These are phyloP conservation scores for Dasyprocta punctata DNA, from an alignment of 2,113 vertebrate species.

Conservation along the genomic window DNA sequence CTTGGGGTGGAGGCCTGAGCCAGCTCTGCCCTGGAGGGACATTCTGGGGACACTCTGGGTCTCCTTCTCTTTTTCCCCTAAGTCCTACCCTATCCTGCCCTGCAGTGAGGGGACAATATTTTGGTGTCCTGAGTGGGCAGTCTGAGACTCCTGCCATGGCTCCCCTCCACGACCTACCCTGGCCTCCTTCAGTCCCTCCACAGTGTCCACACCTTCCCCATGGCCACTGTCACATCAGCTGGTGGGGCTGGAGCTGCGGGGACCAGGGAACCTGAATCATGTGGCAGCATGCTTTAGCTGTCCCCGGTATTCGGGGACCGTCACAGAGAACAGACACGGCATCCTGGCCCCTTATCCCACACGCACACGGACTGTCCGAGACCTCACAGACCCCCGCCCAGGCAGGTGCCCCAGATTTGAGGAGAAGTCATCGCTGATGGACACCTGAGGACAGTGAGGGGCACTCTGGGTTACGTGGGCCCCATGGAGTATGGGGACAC, in stretches of 20 bases:
- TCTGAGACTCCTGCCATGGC: fast-evolving
- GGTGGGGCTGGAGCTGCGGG: not conserved
- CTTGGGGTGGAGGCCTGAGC: not conserved
- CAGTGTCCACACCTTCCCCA: not conserved
- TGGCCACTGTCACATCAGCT: not conserved
- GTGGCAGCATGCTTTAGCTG: not conserved
- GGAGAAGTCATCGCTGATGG: too few species aligned
- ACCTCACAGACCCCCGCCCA: not conserved
- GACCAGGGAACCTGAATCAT: not conserved
- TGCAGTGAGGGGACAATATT: not conserved
- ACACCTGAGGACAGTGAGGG: not conserved
- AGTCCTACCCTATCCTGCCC: fast-evolving
- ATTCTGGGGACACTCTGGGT: fast-evolving
- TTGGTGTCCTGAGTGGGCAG: not conserved
- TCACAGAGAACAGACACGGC: not conserved
- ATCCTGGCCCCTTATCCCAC: not conserved
- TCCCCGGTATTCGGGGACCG: not conserved
- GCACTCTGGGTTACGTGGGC: not conserved
- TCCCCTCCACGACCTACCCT: not conserved
- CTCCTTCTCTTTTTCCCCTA: not conserved
- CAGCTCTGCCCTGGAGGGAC: not conserved
- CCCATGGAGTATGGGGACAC: fast-evolving
- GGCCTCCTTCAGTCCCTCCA: not conserved
- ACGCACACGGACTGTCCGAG: not conserved
- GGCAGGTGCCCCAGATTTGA: fast-evolving